Percentiles rank a stretch among this genome's conserved stretches.
Evolutionary conservation across 2,113 vertebrate genomes (phyloP).

Genomic region (Alexandromys fortis): DNA sequence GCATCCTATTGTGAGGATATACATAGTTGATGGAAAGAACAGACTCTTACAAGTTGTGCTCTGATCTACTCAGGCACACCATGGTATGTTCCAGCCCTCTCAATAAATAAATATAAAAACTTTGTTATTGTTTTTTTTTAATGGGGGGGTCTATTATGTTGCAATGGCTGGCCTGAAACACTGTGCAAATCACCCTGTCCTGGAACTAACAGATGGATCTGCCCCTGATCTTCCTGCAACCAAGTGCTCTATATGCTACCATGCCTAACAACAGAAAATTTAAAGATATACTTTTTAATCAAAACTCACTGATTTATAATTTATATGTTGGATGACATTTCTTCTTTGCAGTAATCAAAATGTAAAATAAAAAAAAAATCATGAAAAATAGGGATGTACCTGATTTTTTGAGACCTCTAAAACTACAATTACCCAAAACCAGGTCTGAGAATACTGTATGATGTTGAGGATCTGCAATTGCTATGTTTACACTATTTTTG

Average conservation of each 20-base stretch:
- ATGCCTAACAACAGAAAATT: too few species aligned
- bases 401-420: slow-evolving; percentile 24
- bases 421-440: slow-evolving; percentile 3
- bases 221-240: too few species aligned
- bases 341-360: background rate
- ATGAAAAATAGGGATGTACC: background rate
- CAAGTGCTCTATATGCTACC: background rate
- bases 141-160: background rate
- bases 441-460: background rate
- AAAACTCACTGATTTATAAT: background rate
- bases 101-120: background rate
- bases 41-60: too few species aligned
- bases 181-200: background rate
- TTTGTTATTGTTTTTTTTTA: background rate
- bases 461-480: background rate
- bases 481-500: slow-evolving; percentile 61
- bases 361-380: background rate
- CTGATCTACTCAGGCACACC: too few species aligned
- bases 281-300: background rate
- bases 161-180: background rate
- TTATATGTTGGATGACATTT: background rate
- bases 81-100: too few species aligned
- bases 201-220: background rate
- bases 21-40: too few species aligned
- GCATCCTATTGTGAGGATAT: background rate